phyloP scores from a whole-genome alignment of 2,113 vertebrate genomes.

The Tretioscincus oriximinensis region DNA sequence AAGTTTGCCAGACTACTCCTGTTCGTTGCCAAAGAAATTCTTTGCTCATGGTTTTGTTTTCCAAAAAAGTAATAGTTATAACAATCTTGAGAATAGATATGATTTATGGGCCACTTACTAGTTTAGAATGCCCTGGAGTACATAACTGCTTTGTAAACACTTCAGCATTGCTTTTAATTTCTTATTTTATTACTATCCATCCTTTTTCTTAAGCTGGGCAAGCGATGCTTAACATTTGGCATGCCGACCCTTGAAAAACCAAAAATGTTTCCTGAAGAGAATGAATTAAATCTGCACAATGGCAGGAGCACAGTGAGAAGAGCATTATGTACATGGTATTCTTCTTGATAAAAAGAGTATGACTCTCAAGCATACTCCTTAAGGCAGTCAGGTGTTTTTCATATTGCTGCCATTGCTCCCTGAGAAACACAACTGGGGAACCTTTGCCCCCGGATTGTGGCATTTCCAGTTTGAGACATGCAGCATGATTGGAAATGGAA shows the following conservation, averaged over 20 bases:
- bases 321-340: not conserved
- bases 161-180: conserved; percentile 14
- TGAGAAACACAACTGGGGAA: too few relatives aligned
- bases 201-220: not conserved
- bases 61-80: not conserved
- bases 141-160: conserved; percentile 12
- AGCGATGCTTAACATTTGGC: not conserved
- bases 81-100: not conserved
- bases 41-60: not conserved
- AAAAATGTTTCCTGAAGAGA: not conserved
- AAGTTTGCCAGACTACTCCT: too few relatives aligned
- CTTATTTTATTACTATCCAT: conserved; percentile 8
- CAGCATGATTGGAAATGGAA: too few relatives aligned
- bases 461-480: too few relatives aligned
- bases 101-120: conserved; percentile 4
- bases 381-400: too few relatives aligned
- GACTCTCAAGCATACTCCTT: too few relatives aligned
- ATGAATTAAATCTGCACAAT: not conserved
- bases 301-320: not conserved
- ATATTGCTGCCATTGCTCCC: not conserved
- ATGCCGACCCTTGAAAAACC: not conserved
- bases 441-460: too few relatives aligned
- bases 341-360: too few relatives aligned
- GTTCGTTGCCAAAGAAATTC: too few relatives aligned
- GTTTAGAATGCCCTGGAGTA: conserved; percentile 11